Conservation (phyloP, 2,113 vertebrate genomes). For the Gymnorhina tibicen region DNA sequence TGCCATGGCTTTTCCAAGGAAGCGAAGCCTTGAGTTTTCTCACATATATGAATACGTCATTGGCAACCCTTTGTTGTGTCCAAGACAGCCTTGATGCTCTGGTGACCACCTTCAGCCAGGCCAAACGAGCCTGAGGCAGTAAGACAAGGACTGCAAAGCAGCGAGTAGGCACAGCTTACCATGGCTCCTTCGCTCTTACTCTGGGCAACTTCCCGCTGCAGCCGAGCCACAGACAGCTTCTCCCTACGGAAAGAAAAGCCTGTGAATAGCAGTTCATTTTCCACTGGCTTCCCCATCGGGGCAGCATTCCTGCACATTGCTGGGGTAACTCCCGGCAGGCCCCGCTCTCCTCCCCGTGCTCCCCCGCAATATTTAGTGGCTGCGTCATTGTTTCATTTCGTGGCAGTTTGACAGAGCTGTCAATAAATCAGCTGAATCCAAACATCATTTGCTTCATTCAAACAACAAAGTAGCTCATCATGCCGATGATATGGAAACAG, state of each 20-base stretch:
- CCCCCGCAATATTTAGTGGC: not conserved
- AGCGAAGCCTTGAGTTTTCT: not conserved
- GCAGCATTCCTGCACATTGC: conserved; percentile 11
- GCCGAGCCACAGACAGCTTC: conserved; percentile 89
- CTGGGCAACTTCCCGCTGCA: conserved; percentile 87
- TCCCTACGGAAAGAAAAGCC: conserved; percentile 77
- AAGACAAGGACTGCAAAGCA: not conserved
- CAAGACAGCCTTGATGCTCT: not conserved
- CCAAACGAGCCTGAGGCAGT: not conserved
- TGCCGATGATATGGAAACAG: not conserved
- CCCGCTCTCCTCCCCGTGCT: not conserved
- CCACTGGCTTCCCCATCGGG: not conserved
- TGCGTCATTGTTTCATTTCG: not conserved
- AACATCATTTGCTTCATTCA: conserved; percentile 8
- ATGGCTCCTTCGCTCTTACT: conserved; percentile 88
- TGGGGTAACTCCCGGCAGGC: not conserved
- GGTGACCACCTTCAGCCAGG: not conserved
- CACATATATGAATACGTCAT: not conserved
- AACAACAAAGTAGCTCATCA: not conserved
- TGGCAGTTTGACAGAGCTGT: not conserved
- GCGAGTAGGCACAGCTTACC: conserved; percentile 70
- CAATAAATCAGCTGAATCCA: conserved; percentile 1
- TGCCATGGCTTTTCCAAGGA: not conserved
- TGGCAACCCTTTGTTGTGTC: not conserved
- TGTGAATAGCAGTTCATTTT: conserved; percentile 30